Evolutionary conservation across 2,797 vertebrate species (phyloP).

Genomic region (Percopsis omiscomaycus): DNA sequence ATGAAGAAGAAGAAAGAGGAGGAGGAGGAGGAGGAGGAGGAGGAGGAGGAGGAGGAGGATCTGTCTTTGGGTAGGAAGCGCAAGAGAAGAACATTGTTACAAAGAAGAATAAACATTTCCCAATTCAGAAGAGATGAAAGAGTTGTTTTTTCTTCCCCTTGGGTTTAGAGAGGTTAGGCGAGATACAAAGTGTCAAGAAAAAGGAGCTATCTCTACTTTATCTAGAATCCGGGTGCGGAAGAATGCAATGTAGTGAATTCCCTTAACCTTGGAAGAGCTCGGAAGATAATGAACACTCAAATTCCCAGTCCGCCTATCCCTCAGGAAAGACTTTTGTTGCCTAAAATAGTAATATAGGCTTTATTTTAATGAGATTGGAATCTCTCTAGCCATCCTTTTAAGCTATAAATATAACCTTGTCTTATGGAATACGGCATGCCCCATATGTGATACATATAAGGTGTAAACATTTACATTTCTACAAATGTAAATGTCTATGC

Average conservation of each 20-base stretch:
- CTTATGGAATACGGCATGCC: no score
- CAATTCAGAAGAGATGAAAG: conserved; percentile 17
- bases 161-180: conserved; percentile 16
- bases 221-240: not conserved
- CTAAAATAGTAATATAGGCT: no score
- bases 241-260: conserved; percentile 4
- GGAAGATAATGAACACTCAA: not conserved
- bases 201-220: conserved; percentile 25
- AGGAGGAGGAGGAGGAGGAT: not conserved
- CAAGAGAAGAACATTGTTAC: not conserved
- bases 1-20: not conserved
- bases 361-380: no score
- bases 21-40: not conserved
- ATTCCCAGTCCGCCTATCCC: not conserved
- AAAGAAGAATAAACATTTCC: conserved; percentile 26
- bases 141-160: conserved; percentile 3
- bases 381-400: no score
- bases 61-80: not conserved
- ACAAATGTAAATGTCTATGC: no score
- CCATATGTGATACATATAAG: no score
- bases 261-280: conserved; percentile 6
- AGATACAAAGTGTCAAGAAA: conserved; percentile 18
- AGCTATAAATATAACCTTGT: no score
- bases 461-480: no score
- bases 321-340: conserved; percentile 30